Evolutionary conservation across 2,888 invertebrate species (phyloP).

Genomic region (Synanthedon formicaeformis): DNA sequence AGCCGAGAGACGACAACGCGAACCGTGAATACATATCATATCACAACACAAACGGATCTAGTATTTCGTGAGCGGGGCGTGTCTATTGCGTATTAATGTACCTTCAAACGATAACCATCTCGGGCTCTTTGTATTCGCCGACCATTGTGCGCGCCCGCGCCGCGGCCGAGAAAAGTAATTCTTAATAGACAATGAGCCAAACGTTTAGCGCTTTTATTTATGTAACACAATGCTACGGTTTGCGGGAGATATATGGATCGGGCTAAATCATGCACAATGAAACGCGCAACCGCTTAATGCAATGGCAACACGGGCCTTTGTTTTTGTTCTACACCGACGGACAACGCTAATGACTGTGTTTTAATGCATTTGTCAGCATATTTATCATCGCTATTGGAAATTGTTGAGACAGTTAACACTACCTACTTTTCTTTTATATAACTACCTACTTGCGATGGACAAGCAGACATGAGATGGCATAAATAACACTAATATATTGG

Average conservation of each 20-base stretch:
- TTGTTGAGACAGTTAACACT: too few species aligned
- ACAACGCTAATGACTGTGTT: neutral
- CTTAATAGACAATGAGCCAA: conserved; percentile 64
- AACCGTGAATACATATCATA: conserved; percentile 27
- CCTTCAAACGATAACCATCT: conserved; percentile 50
- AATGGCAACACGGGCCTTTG: neutral
- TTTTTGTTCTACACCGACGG: neutral
- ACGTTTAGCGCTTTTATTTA: conserved; percentile 65
- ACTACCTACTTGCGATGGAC: too few species aligned
- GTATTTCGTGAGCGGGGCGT: conserved; percentile 63
- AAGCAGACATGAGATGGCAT: too few species aligned
- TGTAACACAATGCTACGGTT: conserved; percentile 53
- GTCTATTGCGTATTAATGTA: conserved; percentile 60
- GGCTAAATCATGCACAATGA: neutral
- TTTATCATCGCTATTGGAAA: too few species aligned
- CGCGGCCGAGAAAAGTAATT: conserved; percentile 59
- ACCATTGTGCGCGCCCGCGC: conserved; percentile 40
- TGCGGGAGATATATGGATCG: conserved; percentile 45
- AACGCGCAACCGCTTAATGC: neutral
- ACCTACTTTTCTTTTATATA: too few species aligned
- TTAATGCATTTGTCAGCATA: too few species aligned
- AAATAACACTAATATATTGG: too few species aligned
- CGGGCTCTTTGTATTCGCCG: conserved; percentile 50
- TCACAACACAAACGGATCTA: conserved; percentile 55
- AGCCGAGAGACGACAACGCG: conserved; percentile 8